phyloP scores from a whole-genome alignment of 2,797 vertebrate genomes.

The Tapera naevia region DNA sequence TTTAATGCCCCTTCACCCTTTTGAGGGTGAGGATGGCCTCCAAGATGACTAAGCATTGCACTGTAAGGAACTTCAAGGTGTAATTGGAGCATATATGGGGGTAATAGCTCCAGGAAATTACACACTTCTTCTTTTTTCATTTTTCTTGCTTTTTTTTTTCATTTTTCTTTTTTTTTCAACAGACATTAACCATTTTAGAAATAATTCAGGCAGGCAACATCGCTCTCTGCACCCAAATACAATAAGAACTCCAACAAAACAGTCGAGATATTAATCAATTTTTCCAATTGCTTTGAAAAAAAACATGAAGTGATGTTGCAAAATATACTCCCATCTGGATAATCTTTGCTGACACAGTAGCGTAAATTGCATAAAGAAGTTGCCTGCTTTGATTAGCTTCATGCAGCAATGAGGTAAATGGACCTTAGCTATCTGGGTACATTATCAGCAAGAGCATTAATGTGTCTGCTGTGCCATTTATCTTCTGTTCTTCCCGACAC shows the following conservation, averaged over 20 bases:
- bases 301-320: accelerated
- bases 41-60: background rate
- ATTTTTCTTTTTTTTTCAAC: background rate
- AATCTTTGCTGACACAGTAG: background rate
- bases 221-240: background rate
- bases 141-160: no score
- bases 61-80: background rate
- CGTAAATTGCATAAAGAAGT: background rate
- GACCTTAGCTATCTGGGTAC: background rate
- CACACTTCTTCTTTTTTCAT: background rate
- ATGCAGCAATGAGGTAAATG: background rate
- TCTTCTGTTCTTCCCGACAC: background rate
- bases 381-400: constrained; percentile 4
- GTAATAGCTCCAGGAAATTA: background rate
- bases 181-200: background rate
- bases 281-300: background rate
- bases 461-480: background rate
- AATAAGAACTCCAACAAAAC: background rate
- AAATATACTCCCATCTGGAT: background rate
- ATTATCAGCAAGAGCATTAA: background rate
- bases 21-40: background rate
- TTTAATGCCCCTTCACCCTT: background rate
- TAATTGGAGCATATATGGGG: background rate
- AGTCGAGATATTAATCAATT: background rate
- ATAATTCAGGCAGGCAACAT: background rate